Percentiles rank a stretch among this genome's conserved stretches.
Conservation (phyloP, 1,140 invertebrate species). For the Caenorhabditis latens region DNA sequence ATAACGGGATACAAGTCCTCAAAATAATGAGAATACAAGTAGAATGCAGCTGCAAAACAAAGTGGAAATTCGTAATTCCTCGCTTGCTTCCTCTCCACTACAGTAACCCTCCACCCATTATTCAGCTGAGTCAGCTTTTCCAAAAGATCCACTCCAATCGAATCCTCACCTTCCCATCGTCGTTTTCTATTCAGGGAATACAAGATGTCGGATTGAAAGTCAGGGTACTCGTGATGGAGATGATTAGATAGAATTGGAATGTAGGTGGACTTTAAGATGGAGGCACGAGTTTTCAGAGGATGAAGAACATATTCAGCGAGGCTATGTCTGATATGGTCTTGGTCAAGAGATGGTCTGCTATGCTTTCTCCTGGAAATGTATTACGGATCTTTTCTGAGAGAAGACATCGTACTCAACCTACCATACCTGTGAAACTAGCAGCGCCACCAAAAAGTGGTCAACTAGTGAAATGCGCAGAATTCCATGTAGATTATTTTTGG, state of each 20-base stretch:
- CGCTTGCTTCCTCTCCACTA: neutral
- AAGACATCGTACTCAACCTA: no score
- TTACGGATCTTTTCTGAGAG: no score
- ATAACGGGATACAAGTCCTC: neutral
- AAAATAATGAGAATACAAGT: neutral
- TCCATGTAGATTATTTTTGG: no score
- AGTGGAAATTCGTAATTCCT: neutral
- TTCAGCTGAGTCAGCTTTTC: neutral
- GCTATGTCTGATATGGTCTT: neutral
- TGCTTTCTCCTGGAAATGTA: slow-evolving; percentile 6
- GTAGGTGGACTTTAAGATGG: neutral
- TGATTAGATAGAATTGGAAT: neutral
- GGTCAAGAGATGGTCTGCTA: neutral
- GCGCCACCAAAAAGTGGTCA: no score
- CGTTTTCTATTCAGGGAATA: neutral
- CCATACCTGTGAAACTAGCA: no score
- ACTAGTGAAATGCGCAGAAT: no score
- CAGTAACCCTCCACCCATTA: neutral
- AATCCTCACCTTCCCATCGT: neutral
- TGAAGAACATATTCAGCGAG: neutral
- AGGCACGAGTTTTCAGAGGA: neutral
- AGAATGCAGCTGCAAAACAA: neutral
- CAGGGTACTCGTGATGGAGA: neutral
- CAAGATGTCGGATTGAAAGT: neutral
- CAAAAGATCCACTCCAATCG: neutral